phyloP scores from a whole-genome alignment of 1,140 invertebrate genomes.

The Leptopilina clavipes region DNA sequence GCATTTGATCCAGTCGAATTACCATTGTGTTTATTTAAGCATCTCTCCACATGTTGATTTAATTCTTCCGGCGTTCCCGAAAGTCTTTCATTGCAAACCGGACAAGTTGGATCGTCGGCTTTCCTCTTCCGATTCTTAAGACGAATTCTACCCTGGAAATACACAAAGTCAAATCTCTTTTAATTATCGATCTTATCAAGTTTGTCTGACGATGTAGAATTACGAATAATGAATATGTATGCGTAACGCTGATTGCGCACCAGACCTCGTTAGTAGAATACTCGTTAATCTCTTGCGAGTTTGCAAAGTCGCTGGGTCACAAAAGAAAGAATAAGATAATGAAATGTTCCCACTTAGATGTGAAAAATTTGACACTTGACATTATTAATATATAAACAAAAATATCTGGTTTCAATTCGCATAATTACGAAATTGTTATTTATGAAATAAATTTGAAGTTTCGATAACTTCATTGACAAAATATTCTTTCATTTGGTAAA shows the following conservation, averaged over 20 bases:
- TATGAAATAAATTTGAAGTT: too few species aligned
- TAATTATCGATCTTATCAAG: constrained; percentile 29
- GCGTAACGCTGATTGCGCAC: constrained; percentile 19
- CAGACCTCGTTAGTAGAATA: constrained; percentile 17
- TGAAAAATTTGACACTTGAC: too few species aligned
- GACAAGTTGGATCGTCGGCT: constrained; percentile 82
- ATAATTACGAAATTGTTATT: too few species aligned
- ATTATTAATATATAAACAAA: too few species aligned
- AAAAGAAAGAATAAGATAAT: not conserved
- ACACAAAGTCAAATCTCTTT: constrained; percentile 27
- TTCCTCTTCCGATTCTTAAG: constrained; percentile 82
- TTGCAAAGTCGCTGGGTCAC: not conserved
- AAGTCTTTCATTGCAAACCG: constrained; percentile 83
- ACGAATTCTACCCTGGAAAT: constrained; percentile 76
- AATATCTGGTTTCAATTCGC: too few species aligned
- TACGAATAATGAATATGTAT: constrained; percentile 25
- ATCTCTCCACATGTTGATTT: constrained; percentile 86
- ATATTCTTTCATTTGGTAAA: too few species aligned
- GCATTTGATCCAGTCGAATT: constrained; percentile 65
- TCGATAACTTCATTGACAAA: too few species aligned
- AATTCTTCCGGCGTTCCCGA: constrained; percentile 81
- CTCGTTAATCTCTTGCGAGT: not conserved
- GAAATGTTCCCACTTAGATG: not conserved
- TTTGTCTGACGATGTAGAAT: constrained; percentile 18
- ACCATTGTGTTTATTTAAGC: constrained; percentile 79